Percentiles rank a stretch among this genome's conserved stretches.
Conservation (phyloP, 2,797 vertebrate genomes). For the Gymnothorax reevesii region DNA sequence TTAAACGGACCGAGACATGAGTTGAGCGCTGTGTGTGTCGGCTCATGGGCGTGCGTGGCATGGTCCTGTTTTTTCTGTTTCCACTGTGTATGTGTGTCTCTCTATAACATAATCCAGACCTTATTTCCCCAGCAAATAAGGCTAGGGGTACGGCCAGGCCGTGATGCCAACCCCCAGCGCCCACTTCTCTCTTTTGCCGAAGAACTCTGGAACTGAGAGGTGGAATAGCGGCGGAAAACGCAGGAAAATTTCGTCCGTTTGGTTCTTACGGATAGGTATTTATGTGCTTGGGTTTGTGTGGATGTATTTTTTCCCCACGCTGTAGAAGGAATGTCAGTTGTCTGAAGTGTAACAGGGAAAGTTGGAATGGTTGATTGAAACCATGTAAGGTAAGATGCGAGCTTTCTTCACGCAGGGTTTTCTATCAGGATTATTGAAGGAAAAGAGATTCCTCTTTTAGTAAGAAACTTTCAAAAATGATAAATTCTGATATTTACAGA, state of each 20-base stretch:
- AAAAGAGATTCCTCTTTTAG: conserved; percentile 20
- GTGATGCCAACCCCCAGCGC: conserved; percentile 89
- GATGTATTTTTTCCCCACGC: conserved; percentile 85
- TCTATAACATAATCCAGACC: conserved; percentile 97
- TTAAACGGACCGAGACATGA: background rate
- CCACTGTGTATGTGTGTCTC: conserved; percentile 96
- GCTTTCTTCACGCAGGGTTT: conserved; percentile 62
- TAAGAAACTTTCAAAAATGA: background rate
- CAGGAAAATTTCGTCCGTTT: conserved; percentile 97
- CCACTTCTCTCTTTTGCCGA: conserved; percentile 94
- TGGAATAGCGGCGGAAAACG: conserved; percentile 96
- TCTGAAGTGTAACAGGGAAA: conserved; percentile 66
- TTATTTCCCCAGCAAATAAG: conserved; percentile 97
- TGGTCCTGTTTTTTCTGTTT: conserved; percentile 83
- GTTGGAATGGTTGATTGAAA: conserved; percentile 79
- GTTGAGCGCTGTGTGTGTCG: background rate
- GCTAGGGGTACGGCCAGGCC: conserved; percentile 97
- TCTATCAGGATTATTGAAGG: conserved; percentile 32
- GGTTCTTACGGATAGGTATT: conserved; percentile 99
- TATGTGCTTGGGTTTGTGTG: conserved; percentile 99
- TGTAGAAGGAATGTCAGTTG: conserved; percentile 67
- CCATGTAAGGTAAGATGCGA: conserved; percentile 91
- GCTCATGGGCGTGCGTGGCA: conserved; percentile 61
- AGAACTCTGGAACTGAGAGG: conserved; percentile 94
- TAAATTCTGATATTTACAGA: conserved; percentile 17